phyloP scores from a whole-genome alignment of 2,888 invertebrate species.

The Strigamia transsilvanica region DNA sequence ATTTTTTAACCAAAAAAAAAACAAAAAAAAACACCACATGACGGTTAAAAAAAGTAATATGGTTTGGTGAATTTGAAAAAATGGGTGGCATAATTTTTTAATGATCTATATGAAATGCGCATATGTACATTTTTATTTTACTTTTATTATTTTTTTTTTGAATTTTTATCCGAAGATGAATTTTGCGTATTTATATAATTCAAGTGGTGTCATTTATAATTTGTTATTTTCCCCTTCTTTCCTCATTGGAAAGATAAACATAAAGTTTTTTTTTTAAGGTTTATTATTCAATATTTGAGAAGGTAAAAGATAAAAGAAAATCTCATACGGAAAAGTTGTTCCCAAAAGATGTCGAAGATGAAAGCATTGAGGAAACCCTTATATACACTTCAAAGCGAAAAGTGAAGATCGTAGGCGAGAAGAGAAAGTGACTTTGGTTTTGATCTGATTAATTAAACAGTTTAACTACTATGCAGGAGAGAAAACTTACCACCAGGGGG shows the following conservation, averaged over 20 bases:
- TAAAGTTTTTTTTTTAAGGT: conserved; percentile 2
- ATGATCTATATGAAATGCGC: conserved; percentile 7
- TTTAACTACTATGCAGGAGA: conserved; percentile 28
- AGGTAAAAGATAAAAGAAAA: conserved; percentile 27
- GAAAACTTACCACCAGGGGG: conserved; percentile 26
- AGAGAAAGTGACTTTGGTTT: conserved; percentile 41
- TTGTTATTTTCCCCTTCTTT: conserved; percentile 24
- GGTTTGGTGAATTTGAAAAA: conserved; percentile 37
- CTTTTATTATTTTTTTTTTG: not conserved
- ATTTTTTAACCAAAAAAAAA: not conserved
- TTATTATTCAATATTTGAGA: conserved; percentile 44
- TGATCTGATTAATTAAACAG: conserved; percentile 47
- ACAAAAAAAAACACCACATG: not conserved
- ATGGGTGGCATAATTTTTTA: conserved; percentile 6
- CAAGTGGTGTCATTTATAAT: conserved; percentile 43
- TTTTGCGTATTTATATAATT: conserved; percentile 35
- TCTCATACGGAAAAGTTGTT: conserved; percentile 11
- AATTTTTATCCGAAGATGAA: conserved; percentile 12
- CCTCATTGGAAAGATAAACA: conserved; percentile 40
- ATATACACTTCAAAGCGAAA: conserved; percentile 42
- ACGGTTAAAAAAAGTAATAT: conserved; percentile 10
- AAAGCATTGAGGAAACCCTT: conserved; percentile 9
- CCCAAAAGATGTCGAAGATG: conserved; percentile 38
- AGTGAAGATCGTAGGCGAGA: conserved; percentile 20
- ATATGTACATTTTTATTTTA: conserved; percentile 33